phyloP scores from a whole-genome alignment of 2,888 invertebrate species.

The Morpho helenor region DNA sequence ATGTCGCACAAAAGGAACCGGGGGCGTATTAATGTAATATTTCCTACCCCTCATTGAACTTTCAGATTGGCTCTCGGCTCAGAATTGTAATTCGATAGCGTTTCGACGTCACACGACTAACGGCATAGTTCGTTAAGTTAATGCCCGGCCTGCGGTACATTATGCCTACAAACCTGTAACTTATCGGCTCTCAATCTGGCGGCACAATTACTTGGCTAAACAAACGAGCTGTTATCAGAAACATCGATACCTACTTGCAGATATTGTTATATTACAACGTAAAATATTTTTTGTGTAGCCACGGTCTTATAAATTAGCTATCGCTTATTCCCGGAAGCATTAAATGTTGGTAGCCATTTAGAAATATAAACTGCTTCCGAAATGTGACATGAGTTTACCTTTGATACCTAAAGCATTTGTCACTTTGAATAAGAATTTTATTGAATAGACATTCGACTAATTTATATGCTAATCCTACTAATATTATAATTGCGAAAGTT shows the following conservation, averaged over 20 bases:
- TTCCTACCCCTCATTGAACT: constrained; percentile 26
- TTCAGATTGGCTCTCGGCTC: constrained; percentile 19
- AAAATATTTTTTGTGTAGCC: not conserved
- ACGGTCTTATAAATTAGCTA: too few relatives aligned
- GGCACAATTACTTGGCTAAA: constrained; percentile 52
- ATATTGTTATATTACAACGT: constrained; percentile 13
- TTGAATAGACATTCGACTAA: too few relatives aligned
- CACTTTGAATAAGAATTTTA: too few relatives aligned
- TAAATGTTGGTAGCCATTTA: too few relatives aligned
- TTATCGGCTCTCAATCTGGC: constrained; percentile 49
- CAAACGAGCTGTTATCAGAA: constrained; percentile 50
- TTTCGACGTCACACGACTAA: constrained; percentile 16
- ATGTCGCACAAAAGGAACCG: constrained; percentile 49
- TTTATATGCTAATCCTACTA: too few relatives aligned
- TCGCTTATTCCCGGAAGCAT: too few relatives aligned
- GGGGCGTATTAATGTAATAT: constrained; percentile 29
- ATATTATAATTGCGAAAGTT: too few relatives aligned
- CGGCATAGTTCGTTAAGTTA: constrained; percentile 26
- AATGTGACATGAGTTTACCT: too few relatives aligned
- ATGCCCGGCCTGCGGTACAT: constrained; percentile 45
- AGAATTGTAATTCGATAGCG: constrained; percentile 19
- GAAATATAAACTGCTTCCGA: too few relatives aligned
- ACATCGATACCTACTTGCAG: constrained; percentile 14
- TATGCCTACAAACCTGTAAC: constrained; percentile 51
- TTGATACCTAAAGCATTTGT: too few relatives aligned